These are phyloP conservation scores for Boloria euphrosyne DNA, from an alignment of 2,888 invertebrate species.

Conservation along the genomic window DNA sequence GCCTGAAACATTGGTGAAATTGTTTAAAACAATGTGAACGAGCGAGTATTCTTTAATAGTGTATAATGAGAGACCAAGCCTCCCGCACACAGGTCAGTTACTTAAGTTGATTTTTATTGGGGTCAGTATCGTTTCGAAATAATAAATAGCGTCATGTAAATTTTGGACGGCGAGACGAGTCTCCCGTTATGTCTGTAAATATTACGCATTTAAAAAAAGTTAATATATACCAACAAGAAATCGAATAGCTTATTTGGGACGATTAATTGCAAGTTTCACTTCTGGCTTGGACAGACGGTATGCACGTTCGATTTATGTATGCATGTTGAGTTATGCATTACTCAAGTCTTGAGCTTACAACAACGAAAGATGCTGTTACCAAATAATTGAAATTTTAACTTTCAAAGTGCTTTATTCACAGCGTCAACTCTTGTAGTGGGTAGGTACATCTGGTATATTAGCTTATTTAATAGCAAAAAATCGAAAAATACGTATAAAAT, in stretches of 20 bases:
- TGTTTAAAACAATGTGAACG: background rate
- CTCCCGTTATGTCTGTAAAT: conserved; percentile 63
- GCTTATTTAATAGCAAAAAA: background rate
- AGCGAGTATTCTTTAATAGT: conserved; percentile 16
- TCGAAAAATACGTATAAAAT: background rate
- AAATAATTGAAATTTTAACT: too few relatives aligned
- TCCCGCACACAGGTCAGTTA: conserved; percentile 15
- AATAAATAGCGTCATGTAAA: conserved; percentile 53
- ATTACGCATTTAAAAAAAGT: conserved; percentile 63
- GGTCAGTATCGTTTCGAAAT: conserved; percentile 60
- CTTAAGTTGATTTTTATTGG: conserved; percentile 48
- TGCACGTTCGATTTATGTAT: conserved; percentile 21
- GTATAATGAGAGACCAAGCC: conserved; percentile 27
- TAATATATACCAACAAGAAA: conserved; percentile 55
- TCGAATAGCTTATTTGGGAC: conserved; percentile 51
- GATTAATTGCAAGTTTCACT: conserved; percentile 44
- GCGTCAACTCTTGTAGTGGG: too few relatives aligned
- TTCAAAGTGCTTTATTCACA: too few relatives aligned
- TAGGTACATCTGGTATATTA: too few relatives aligned
- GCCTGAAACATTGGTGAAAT: background rate
- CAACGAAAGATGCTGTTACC: conserved; percentile 9
- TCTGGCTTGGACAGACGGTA: conserved; percentile 28
- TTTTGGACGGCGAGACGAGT: conserved; percentile 56
- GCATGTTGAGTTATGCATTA: too few relatives aligned
- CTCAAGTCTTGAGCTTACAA: conserved; percentile 14